phyloP scores from a whole-genome alignment of 1,140 invertebrate species.

The Drosophila bocqueti region DNA sequence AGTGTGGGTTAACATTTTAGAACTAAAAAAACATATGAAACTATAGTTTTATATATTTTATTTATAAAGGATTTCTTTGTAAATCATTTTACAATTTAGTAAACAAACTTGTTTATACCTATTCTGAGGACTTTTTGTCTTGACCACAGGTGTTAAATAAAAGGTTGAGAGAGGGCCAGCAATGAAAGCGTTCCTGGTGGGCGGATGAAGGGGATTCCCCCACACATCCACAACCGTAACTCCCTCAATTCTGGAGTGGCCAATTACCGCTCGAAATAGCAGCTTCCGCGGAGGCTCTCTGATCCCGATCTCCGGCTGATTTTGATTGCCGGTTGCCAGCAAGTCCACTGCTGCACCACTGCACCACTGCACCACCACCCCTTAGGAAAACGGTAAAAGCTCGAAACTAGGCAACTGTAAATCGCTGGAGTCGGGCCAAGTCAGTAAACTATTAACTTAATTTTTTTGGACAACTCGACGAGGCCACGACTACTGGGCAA shows the following conservation, averaged over 20 bases:
- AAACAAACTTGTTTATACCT: too few species aligned
- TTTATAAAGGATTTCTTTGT: background rate
- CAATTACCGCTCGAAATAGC: conserved; percentile 79
- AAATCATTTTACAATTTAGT: too few species aligned
- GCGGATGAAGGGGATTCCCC: conserved; percentile 30
- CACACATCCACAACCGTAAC: background rate
- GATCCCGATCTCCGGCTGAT: conserved; percentile 52
- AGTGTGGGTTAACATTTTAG: background rate
- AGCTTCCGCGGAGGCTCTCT: conserved; percentile 69
- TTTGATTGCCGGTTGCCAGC: conserved; percentile 68
- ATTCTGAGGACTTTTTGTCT: background rate
- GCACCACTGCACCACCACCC: conserved; percentile 5
- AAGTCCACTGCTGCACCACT: conserved; percentile 7
- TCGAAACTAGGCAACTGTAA: conserved; percentile 71
- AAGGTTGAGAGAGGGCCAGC: background rate
- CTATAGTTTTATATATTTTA: background rate
- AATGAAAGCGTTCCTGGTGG: conserved; percentile 7
- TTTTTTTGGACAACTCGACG: conserved; percentile 63
- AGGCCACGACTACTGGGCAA: conserved; percentile 66
- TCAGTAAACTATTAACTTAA: conserved; percentile 70
- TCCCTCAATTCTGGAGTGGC: conserved; percentile 25
- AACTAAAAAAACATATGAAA: too few species aligned
- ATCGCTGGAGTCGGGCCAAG: conserved; percentile 39
- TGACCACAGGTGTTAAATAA: background rate
- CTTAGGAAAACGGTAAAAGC: conserved; percentile 61